These are phyloP conservation scores for Atherinosoma microstoma DNA, from an alignment of 2,797 vertebrate species.

Conservation along the genomic window DNA sequence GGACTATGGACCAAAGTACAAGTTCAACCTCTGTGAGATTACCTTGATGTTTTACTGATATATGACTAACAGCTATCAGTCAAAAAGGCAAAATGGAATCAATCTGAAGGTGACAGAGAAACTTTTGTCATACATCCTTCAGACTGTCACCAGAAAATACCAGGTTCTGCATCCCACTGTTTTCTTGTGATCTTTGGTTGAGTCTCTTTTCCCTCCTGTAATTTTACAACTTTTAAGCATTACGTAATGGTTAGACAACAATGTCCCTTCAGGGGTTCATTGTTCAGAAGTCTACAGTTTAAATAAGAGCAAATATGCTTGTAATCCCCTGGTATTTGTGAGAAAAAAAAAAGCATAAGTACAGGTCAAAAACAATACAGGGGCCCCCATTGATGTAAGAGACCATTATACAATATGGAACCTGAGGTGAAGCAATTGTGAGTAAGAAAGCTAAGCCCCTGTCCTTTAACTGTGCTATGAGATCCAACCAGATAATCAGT, in stretches of 20 bases:
- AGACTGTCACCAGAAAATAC: not conserved
- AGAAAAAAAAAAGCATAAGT: conserved; percentile 4
- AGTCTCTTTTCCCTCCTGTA: not conserved
- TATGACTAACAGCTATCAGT: not conserved
- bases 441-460: conserved; percentile 20
- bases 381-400: conserved; percentile 17
- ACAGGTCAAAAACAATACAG: conserved; percentile 3
- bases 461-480: conserved; percentile 39
- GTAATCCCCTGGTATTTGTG: not conserved
- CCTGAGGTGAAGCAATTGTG: conserved; percentile 32
- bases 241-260: not conserved
- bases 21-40: not conserved
- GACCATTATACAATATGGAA: conserved; percentile 28
- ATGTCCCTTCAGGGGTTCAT: not conserved
- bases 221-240: not conserved
- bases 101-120: not conserved
- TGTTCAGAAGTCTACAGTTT: not conserved
- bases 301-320: not conserved
- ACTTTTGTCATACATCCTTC: not conserved
- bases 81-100: not conserved
- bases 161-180: not conserved
- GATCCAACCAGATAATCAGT: conserved; percentile 36
- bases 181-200: not conserved
- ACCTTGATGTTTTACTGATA: not conserved
- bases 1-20: not conserved